Percentiles rank a stretch among this genome's conserved stretches.
Evolutionary conservation across 2,888 invertebrate species (phyloP).

Genomic region (Gnatocerus cornutus): DNA sequence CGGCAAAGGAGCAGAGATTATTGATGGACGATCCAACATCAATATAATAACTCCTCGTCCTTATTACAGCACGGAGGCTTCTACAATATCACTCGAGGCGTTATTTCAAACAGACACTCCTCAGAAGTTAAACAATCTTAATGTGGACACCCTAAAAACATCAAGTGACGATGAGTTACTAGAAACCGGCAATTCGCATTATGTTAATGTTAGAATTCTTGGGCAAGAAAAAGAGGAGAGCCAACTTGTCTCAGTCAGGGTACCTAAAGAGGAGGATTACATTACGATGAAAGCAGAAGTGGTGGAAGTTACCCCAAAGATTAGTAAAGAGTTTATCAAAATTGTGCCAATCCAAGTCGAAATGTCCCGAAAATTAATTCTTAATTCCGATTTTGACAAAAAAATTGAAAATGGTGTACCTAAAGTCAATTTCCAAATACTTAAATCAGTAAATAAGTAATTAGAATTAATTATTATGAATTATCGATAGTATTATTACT

Average conservation of each 20-base stretch:
- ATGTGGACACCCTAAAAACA: conserved; percentile 27
- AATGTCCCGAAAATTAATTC: conserved; percentile 58
- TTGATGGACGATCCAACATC: conserved; percentile 67
- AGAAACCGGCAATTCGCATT: conserved; percentile 66
- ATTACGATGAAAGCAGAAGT: conserved; percentile 67
- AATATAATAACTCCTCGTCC: conserved; percentile 67
- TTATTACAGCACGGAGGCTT: conserved; percentile 72
- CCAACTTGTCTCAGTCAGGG: conserved; percentile 60
- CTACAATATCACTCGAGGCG: conserved; percentile 80
- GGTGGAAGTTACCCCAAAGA: conserved; percentile 66
- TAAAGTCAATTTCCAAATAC: conserved; percentile 49
- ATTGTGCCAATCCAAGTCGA: conserved; percentile 68
- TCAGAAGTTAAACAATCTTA: conserved; percentile 39
- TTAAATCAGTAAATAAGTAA: conserved; percentile 39
- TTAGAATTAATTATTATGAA: conserved; percentile 39
- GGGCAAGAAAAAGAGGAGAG: conserved; percentile 60
- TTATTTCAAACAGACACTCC: conserved; percentile 77
- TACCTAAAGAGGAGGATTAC: conserved; percentile 61
- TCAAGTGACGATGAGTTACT: conserved; percentile 65
- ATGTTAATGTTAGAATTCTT: conserved; percentile 66
- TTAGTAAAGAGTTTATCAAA: conserved; percentile 63
- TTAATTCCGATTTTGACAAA: conserved; percentile 43
- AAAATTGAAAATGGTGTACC: conserved; percentile 48
- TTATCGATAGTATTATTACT: conserved; percentile 35
- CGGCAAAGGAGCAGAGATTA: conserved; percentile 63